phyloP scores from a whole-genome alignment of 2,888 invertebrate species.

The Drosophila macrothrix region DNA sequence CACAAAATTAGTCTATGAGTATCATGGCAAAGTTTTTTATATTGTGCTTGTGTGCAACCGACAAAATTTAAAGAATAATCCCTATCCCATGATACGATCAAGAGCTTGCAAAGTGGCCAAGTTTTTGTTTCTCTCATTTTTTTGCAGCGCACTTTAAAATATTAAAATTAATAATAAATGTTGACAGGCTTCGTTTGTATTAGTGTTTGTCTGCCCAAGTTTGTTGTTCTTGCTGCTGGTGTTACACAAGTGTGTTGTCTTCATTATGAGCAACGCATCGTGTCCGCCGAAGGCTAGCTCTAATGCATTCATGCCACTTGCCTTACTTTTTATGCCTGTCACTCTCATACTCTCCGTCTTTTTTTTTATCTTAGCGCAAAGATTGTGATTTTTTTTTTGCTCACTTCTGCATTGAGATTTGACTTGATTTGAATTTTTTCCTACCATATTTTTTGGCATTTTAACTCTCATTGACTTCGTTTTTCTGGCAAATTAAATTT shows the following conservation, averaged over 20 bases:
- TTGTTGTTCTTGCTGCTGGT: slow-evolving; percentile 12
- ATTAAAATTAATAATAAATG: slow-evolving; percentile 79
- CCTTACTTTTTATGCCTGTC: background rate
- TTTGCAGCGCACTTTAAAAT: slow-evolving; percentile 59
- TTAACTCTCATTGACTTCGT: slow-evolving; percentile 39
- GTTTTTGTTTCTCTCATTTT: slow-evolving; percentile 16
- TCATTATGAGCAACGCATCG: slow-evolving; percentile 44
- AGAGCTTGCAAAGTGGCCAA: slow-evolving; percentile 32
- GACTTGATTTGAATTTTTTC: slow-evolving; percentile 18
- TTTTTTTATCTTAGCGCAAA: background rate
- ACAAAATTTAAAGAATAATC: slow-evolving; percentile 7
- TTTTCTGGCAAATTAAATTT: slow-evolving; percentile 77
- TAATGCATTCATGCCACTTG: slow-evolving; percentile 26
- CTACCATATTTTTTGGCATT: slow-evolving; percentile 12
- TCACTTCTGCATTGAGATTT: slow-evolving; percentile 43
- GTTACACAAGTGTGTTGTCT: slow-evolving; percentile 50
- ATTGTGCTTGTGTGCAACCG: background rate
- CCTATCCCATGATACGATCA: slow-evolving; percentile 6
- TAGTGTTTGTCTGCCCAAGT: slow-evolving; percentile 7
- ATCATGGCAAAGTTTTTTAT: slow-evolving; percentile 10
- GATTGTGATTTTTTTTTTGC: slow-evolving; percentile 40
- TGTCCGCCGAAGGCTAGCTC: slow-evolving; percentile 12
- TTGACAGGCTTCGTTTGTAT: slow-evolving; percentile 54
- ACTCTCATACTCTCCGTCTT: background rate
- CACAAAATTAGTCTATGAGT: slow-evolving; percentile 25